Evolutionary conservation across 2,888 invertebrate species (phyloP).

Genomic region (Pterobdella sp.): DNA sequence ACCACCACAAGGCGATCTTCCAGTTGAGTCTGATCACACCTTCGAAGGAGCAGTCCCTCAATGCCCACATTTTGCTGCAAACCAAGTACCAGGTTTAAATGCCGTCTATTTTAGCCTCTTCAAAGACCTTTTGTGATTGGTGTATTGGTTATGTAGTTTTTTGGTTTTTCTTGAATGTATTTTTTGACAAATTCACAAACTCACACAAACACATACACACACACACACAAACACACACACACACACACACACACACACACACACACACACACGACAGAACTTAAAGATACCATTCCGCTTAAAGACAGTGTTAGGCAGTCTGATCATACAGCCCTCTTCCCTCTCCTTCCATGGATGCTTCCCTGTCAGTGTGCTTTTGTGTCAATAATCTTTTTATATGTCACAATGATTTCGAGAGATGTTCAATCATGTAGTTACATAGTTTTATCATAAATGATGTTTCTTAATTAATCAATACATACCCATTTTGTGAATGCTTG

Average conservation of each 20-base stretch:
- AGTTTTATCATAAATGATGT: no score
- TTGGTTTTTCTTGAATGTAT: not conserved
- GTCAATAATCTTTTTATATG: no score
- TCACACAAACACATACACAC: not conserved
- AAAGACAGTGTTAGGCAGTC: constrained; percentile 66
- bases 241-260: not conserved
- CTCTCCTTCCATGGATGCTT: constrained; percentile 70
- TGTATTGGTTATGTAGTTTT: no score
- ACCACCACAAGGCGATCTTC: constrained; percentile 6
- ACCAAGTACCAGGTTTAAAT: not conserved
- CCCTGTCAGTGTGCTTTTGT: constrained; percentile 63
- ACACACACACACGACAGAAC: constrained; percentile 39
- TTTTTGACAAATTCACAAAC: not conserved
- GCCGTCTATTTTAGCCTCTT: not conserved
- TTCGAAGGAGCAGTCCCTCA: not conserved
- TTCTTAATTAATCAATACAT: no score
- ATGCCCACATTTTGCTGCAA: not conserved
- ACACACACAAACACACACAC: not conserved
- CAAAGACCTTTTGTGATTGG: no score
- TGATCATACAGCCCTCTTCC: constrained; percentile 63
- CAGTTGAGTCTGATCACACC: not conserved
- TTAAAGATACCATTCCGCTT: constrained; percentile 67
- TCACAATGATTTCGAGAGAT: no score
- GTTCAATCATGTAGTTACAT: no score
- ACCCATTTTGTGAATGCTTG: no score